phyloP scores from a whole-genome alignment of 2,113 vertebrate species.

The Apodemus speciosus region DNA sequence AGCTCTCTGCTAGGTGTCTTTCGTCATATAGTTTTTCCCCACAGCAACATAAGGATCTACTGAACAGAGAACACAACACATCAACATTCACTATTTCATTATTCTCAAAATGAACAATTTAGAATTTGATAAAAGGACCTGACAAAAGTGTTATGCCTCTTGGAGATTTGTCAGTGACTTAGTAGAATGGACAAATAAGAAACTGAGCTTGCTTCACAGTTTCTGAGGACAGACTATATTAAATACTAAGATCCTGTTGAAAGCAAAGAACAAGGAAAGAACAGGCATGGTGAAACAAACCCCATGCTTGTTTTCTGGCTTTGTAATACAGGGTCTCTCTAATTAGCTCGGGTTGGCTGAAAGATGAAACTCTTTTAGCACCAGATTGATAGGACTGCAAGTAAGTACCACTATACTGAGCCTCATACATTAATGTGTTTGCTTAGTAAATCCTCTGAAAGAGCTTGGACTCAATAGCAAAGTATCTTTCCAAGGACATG shows the following conservation, averaged over 20 bases:
- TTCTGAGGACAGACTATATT: background rate
- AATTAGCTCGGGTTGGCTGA: background rate
- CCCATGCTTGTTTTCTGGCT: background rate
- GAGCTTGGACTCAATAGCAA: background rate
- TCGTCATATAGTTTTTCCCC: background rate
- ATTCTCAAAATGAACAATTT: background rate
- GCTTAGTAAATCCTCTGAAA: background rate
- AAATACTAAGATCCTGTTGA: background rate
- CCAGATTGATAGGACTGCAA: background rate
- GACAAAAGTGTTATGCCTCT: background rate
- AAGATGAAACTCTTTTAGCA: background rate
- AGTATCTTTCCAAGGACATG: background rate
- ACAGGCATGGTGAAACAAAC: background rate
- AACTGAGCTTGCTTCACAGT: background rate
- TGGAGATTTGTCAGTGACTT: background rate
- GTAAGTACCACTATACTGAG: background rate
- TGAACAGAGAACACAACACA: background rate
- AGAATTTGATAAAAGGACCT: background rate
- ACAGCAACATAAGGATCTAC: background rate
- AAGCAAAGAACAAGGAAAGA: background rate
- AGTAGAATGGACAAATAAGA: background rate
- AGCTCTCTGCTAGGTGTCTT: background rate
- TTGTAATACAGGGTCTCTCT: background rate
- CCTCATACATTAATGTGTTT: background rate
- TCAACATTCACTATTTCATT: background rate